phyloP scores from a whole-genome alignment of 2,888 invertebrate genomes.

The Chrysomela aeneicollis region DNA sequence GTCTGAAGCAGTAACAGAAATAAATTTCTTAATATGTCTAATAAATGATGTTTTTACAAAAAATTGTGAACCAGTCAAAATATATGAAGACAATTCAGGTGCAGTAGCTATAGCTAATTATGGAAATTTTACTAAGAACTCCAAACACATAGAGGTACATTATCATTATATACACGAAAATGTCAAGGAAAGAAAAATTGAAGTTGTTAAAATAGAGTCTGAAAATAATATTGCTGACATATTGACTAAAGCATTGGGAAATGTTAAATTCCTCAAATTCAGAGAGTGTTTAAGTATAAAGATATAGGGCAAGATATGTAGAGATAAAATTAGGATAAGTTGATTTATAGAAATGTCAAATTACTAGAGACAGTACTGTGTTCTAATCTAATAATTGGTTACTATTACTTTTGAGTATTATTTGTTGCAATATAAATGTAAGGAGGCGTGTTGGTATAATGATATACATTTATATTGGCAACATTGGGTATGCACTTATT shows the following conservation, averaged over 20 bases:
- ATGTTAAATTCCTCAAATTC: slow-evolving; percentile 31
- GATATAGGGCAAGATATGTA: slow-evolving; percentile 6
- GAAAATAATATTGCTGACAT: slow-evolving; percentile 46
- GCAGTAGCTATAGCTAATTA: slow-evolving; percentile 36
- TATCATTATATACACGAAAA: slow-evolving; percentile 49
- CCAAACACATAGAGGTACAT: slow-evolving; percentile 44
- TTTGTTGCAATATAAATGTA: slow-evolving; percentile 7
- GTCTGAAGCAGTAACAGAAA: slow-evolving; percentile 39
- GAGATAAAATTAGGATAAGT: slow-evolving; percentile 10
- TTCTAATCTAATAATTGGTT: slow-evolving; percentile 10
- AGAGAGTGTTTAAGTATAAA: slow-evolving; percentile 27
- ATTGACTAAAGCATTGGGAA: slow-evolving; percentile 37
- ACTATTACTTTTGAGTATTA: slow-evolving; percentile 3
- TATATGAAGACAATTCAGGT: slow-evolving; percentile 46
- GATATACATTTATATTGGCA: not conserved
- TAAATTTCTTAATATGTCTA: slow-evolving; percentile 32
- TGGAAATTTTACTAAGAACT: slow-evolving; percentile 46
- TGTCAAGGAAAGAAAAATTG: slow-evolving; percentile 43
- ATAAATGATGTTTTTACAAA: slow-evolving; percentile 33
- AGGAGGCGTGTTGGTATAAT: slow-evolving; percentile 7
- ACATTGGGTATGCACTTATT: no score
- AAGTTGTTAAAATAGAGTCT: slow-evolving; percentile 46
- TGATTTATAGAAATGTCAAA: slow-evolving; percentile 8
- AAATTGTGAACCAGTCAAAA: slow-evolving; percentile 36
- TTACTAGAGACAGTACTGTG: slow-evolving; percentile 10